Percentiles rank a stretch among this genome's conserved stretches.
These are phyloP conservation scores for Montipora capricornis DNA, from an alignment of 64 coral and sea anemone species.

Conservation along the genomic window DNA sequence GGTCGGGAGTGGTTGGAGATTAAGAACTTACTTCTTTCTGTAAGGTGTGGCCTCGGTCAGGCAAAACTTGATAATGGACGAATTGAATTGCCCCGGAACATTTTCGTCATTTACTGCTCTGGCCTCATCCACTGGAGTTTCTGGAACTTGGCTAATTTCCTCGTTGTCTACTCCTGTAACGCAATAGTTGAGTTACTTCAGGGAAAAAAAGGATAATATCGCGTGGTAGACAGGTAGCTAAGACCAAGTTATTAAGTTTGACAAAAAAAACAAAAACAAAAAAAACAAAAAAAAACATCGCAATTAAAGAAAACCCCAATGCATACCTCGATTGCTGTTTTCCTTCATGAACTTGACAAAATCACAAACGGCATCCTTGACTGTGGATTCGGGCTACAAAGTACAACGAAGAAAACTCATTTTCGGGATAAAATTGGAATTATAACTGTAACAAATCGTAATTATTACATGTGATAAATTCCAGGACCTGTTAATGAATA, in stretches of 20 bases:
- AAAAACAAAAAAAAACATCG: neutral
- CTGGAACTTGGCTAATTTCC: neutral
- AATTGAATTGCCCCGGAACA: slow-evolving; percentile 1
- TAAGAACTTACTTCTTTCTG: slow-evolving; percentile 69
- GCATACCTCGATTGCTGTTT: slow-evolving; percentile 30
- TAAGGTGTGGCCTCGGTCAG: slow-evolving; percentile 77
- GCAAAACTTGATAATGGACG: slow-evolving; percentile 82
- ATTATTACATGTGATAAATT: too few relatives aligned
- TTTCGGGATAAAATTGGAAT: neutral
- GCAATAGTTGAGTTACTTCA: too few relatives aligned
- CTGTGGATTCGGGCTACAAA: slow-evolving; percentile 52
- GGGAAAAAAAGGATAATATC: too few relatives aligned
- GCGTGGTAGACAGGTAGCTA: too few relatives aligned
- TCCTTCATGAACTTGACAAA: slow-evolving; percentile 62
- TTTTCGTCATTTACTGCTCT: neutral
- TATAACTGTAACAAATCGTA: too few relatives aligned
- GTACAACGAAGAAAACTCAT: neutral
- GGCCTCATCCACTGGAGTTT: neutral
- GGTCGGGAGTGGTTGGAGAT: neutral
- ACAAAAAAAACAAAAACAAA: neutral
- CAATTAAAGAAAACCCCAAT: too few relatives aligned
- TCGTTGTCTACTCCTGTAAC: neutral
- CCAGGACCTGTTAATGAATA: too few relatives aligned
- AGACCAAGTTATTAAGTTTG: too few relatives aligned
- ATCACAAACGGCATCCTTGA: slow-evolving; percentile 64